These are phyloP conservation scores for Myxocyprinus asiaticus DNA, from an alignment of 2,113 vertebrate species.

Conservation along the genomic window DNA sequence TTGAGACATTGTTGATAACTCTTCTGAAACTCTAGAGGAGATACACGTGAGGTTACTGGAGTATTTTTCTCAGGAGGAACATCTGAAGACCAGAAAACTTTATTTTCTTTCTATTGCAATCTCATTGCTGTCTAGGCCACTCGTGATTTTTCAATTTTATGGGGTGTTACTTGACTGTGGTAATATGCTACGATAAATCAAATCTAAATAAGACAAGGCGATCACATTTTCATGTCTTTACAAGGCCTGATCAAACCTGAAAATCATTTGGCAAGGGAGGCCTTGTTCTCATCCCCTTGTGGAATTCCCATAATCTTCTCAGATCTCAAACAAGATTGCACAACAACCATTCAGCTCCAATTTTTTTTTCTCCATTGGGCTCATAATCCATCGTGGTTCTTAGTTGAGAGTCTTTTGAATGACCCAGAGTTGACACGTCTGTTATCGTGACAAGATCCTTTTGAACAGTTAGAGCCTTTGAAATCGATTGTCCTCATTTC, in stretches of 20 bases:
- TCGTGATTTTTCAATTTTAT: too few species aligned
- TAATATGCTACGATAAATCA: background rate
- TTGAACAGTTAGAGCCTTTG: background rate
- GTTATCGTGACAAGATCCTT: background rate
- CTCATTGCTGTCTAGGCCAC: too few species aligned
- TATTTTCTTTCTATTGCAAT: too few species aligned
- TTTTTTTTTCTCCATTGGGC: background rate
- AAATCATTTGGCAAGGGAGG: slow-evolving; percentile 64
- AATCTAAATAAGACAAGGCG: background rate
- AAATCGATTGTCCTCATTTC: slow-evolving; percentile 25
- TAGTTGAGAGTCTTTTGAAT: background rate
- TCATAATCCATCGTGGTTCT: slow-evolving; percentile 62
- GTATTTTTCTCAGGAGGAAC: too few species aligned
- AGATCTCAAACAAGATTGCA: slow-evolving; percentile 67
- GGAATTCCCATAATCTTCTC: slow-evolving; percentile 75
- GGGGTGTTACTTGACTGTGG: too few species aligned
- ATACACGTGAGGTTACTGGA: too few species aligned
- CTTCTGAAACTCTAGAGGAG: too few species aligned
- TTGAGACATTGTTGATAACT: too few species aligned
- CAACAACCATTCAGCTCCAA: slow-evolving; percentile 17
- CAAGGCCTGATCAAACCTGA: slow-evolving; percentile 52
- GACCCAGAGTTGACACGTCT: background rate
- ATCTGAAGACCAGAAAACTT: too few species aligned
- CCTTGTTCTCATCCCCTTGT: slow-evolving; percentile 66
- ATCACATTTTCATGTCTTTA: slow-evolving; percentile 39